These are phyloP conservation scores for Cebidichthys violaceus DNA, from an alignment of 2,113 vertebrate species.

Conservation along the genomic window DNA sequence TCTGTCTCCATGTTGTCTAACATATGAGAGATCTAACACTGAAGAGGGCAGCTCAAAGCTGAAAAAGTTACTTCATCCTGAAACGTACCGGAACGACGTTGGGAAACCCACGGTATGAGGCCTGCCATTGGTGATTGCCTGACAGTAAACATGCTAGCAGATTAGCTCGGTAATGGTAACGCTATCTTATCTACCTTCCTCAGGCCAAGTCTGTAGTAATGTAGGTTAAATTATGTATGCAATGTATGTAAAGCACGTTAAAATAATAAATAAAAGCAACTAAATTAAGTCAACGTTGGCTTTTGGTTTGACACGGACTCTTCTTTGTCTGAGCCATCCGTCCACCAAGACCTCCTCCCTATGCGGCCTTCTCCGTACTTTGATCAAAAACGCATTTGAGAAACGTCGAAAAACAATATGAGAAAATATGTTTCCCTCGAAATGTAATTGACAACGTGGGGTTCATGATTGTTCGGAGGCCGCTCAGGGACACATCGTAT, in stretches of 20 bases:
- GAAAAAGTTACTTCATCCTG: not conserved
- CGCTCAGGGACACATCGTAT: not conserved
- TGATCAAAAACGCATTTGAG: not conserved
- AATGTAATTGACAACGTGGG: too few relatives aligned
- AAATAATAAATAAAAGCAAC: not conserved
- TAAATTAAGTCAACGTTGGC: too few relatives aligned
- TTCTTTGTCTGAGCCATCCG: too few relatives aligned
- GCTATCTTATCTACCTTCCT: not conserved
- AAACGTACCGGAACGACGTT: too few relatives aligned
- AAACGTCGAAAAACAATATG: too few relatives aligned
- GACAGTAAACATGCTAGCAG: not conserved
- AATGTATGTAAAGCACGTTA: not conserved
- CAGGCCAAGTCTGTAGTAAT: too few relatives aligned
- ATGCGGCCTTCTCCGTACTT: not conserved
- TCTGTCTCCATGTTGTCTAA: not conserved
- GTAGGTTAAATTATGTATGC: too few relatives aligned
- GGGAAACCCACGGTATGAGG: too few relatives aligned
- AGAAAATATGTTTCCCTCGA: too few relatives aligned
- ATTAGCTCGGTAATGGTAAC: not conserved
- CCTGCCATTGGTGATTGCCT: too few relatives aligned
- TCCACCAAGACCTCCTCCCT: not conserved
- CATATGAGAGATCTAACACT: not conserved
- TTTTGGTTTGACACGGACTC: not conserved
- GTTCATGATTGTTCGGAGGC: too few relatives aligned
- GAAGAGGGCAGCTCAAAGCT: not conserved